Percentiles rank a stretch among this genome's conserved stretches.
These are phyloP conservation scores for Pterophyllum scalare DNA, from an alignment of 2,113 vertebrate species.

Conservation along the genomic window DNA sequence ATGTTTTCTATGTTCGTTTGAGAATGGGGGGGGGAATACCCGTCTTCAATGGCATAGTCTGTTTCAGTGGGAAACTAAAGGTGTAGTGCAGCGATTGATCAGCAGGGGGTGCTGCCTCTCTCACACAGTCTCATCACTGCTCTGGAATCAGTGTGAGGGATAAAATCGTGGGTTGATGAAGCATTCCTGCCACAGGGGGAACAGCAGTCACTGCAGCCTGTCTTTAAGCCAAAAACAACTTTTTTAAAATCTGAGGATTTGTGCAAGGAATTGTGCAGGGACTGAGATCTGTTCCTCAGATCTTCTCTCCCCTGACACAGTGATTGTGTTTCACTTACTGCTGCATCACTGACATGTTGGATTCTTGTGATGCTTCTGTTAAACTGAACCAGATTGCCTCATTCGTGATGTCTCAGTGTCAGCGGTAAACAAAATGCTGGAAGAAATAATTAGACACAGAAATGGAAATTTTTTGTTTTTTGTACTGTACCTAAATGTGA, in stretches of 20 bases:
- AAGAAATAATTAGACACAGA: neutral
- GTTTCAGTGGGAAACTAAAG: neutral
- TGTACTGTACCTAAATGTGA: too few species aligned
- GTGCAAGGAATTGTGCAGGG: neutral
- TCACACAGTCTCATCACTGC: neutral
- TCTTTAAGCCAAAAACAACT: neutral
- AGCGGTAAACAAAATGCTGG: neutral
- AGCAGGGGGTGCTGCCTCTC: slow-evolving; percentile 11
- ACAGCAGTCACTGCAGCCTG: neutral
- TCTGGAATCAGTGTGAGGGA: neutral
- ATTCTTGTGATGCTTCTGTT: neutral
- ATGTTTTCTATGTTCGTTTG: too few species aligned
- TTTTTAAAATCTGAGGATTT: neutral
- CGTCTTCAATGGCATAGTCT: neutral
- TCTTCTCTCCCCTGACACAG: neutral
- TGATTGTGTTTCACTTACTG: neutral
- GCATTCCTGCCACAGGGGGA: neutral
- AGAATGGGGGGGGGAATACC: too few species aligned
- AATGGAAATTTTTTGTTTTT: neutral
- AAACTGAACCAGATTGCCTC: neutral
- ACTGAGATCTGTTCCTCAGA: neutral
- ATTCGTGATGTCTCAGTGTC: neutral
- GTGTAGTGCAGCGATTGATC: neutral
- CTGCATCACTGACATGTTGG: neutral
- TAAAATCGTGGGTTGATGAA: neutral